A percentile compares a stretch with the other conserved stretches of the same genome.
These are phyloP conservation scores for Abramis brama DNA, from an alignment of 2,113 vertebrate genomes.

Conservation along the genomic window DNA sequence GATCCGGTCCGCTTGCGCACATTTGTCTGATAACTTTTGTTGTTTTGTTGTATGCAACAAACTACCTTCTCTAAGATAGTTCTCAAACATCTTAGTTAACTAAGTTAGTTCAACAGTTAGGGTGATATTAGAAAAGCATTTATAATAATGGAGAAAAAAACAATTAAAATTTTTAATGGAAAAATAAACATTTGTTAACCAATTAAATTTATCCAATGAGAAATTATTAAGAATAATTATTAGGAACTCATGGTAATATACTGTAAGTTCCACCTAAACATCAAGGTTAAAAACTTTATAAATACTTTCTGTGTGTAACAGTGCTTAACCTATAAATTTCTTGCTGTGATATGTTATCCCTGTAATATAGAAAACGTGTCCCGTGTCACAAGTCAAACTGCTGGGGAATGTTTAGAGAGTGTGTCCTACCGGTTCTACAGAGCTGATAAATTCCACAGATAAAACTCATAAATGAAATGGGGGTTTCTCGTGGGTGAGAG, in stretches of 20 bases:
- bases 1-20: not conserved
- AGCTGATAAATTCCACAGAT: conserved; percentile 53
- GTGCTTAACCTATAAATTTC: not conserved
- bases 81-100: not conserved
- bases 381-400: conserved; percentile 44
- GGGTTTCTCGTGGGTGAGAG: conserved; percentile 15
- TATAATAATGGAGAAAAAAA: not conserved
- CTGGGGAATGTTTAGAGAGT: conserved; percentile 55
- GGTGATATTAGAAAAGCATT: not conserved
- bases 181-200: not conserved
- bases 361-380: conserved; percentile 19
- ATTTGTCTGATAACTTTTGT: not conserved
- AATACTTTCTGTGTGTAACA: not conserved
- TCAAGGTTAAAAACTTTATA: no score
- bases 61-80: not conserved
- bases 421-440: conserved; percentile 37
- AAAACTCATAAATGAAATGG: conserved; percentile 57
- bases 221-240: no score
- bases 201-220: not conserved
- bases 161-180: no score
- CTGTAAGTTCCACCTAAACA: not conserved
- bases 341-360: conserved; percentile 9
- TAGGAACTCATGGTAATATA: no score
- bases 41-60: not conserved
- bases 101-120: not conserved